Evolutionary conservation across 2,113 vertebrate species (phyloP).

Genomic region (Hippolais icterina): DNA sequence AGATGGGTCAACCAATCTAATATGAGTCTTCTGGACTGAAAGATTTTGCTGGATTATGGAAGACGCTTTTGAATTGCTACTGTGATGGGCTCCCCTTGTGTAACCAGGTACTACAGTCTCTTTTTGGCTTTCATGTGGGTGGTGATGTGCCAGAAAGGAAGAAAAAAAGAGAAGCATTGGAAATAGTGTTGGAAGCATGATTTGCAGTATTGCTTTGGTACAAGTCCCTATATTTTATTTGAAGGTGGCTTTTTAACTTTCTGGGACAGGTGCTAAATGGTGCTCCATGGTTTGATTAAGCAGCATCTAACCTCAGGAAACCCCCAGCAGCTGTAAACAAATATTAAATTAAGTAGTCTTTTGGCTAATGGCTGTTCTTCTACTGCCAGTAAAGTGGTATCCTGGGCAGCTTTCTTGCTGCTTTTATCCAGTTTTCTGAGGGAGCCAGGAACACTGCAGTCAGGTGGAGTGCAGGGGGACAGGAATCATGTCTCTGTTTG

Average conservation of each 20-base stretch:
- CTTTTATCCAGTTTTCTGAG: neutral
- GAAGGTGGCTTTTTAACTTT: neutral
- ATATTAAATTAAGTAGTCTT: neutral
- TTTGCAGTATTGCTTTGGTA: neutral
- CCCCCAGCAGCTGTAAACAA: neutral
- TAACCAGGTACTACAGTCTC: neutral
- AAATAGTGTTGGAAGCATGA: neutral
- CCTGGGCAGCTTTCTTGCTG: neutral
- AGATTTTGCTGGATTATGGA: neutral
- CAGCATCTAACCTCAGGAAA: neutral
- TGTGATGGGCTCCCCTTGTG: neutral
- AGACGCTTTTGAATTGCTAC: neutral
- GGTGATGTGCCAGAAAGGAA: neutral
- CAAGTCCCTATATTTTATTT: neutral
- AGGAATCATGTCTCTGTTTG: neutral
- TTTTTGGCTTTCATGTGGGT: neutral
- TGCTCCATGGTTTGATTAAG: neutral
- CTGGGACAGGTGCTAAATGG: neutral
- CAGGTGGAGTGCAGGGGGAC: neutral
- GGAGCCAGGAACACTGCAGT: neutral
- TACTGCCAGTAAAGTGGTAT: neutral
- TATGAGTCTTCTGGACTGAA: neutral
- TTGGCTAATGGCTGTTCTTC: neutral
- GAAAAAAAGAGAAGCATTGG: neutral
- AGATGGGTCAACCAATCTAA: neutral